Evolutionary conservation across 1,140 invertebrate species (phyloP).

Genomic region (Aphidius ervi): DNA sequence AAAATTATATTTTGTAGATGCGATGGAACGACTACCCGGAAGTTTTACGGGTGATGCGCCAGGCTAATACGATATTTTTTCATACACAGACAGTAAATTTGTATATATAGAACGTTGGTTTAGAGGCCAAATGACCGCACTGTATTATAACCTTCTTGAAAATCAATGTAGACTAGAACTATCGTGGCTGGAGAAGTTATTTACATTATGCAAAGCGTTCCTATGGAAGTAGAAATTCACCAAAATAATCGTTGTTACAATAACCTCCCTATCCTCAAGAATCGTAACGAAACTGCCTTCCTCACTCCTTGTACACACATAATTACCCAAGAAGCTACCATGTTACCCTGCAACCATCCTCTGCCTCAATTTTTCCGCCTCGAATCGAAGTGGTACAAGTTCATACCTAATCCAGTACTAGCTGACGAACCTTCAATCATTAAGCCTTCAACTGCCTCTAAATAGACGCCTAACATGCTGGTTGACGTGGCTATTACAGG

Average conservation of each 20-base stretch:
- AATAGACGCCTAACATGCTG: background rate
- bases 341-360: conserved; percentile 14
- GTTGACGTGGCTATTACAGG: conserved; percentile 13
- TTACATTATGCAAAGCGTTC: conserved; percentile 22
- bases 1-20: conserved; percentile 22
- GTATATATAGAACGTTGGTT: conserved; percentile 27
- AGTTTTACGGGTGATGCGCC: too few species aligned
- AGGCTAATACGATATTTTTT: too few species aligned
- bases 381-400: too few species aligned
- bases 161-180: conserved; percentile 4
- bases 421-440: too few species aligned
- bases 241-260: conserved; percentile 18
- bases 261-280: conserved; percentile 2
- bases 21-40: conserved; percentile 5
- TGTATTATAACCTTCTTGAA: conserved; percentile 17
- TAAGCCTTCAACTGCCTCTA: too few species aligned
- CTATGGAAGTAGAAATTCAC: conserved; percentile 12
- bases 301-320: conserved; percentile 21
- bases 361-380: background rate
- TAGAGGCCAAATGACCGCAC: conserved; percentile 10
- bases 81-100: conserved; percentile 25
- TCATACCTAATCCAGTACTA: too few species aligned
- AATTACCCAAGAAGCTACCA: conserved; percentile 5
- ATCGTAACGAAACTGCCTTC: conserved; percentile 13
- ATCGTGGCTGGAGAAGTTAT: conserved; percentile 20